These are phyloP conservation scores for Pitta sordida DNA, from an alignment of 2,113 vertebrate genomes.

Conservation along the genomic window DNA sequence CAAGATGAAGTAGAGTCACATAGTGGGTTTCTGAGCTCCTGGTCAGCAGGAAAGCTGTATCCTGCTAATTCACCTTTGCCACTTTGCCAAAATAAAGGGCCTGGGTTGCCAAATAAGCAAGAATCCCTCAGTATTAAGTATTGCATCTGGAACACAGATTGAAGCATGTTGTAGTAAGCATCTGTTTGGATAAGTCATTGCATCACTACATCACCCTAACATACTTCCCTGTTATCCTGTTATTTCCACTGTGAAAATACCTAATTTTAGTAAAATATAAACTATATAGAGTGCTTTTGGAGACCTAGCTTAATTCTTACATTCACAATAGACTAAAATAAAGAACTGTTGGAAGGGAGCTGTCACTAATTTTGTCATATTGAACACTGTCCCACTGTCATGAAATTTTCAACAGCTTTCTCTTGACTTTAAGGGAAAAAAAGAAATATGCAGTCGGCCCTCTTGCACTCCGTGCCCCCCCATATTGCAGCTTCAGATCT, in stretches of 20 bases:
- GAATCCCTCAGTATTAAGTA: neutral
- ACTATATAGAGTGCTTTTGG: neutral
- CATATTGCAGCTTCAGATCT: no score
- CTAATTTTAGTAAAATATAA: neutral
- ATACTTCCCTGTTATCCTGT: neutral
- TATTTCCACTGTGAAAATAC: neutral
- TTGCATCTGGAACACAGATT: fast-evolving
- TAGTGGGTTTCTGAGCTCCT: neutral
- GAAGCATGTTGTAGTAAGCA: neutral
- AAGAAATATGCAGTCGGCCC: no score
- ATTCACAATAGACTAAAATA: neutral
- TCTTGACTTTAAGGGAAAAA: neutral
- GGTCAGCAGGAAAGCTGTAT: neutral
- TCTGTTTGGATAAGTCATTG: neutral
- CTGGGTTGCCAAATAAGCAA: neutral
- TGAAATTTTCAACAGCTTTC: neutral
- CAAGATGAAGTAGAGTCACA: neutral
- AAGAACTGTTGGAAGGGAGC: neutral
- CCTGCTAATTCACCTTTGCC: neutral
- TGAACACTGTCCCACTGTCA: neutral
- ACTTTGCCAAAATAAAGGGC: neutral
- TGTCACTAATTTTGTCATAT: neutral
- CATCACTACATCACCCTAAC: neutral
- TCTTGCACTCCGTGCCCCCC: no score
- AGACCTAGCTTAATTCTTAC: neutral